Evolutionary conservation across 1,140 invertebrate genomes (phyloP), one percentile per base, ranked within the genome.

Genomic region (Wiebesia pumilae): DNA sequence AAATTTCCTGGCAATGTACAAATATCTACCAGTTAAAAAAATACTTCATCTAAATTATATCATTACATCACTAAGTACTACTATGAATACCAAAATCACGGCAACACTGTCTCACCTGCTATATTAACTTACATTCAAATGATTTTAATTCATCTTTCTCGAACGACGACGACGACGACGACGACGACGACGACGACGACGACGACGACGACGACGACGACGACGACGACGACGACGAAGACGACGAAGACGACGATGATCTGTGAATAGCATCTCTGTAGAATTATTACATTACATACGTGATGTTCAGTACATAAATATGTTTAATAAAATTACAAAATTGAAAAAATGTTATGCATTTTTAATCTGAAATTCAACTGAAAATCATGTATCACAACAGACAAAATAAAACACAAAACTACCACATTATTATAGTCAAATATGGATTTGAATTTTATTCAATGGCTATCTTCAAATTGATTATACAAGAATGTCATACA

Each of bases 391-490:
- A 84, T 79, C 6, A 47, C 47, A 67, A 33, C 30, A 65, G 16
- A 67, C 90, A 88, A 92, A 93, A 93, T 93, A 93, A 93, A 93
- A 92, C 89, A 90, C 91, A 93, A 89, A 89, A 92, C 90, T 90
- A 91, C 89, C 91, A 85, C 83, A 84, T 90, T 85, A 91, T 89
- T 90, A 84, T 92, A 90, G 89, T 92, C 90, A 93, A 93, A 93
- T 91, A 80, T 92, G 91, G 88, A 93, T 92, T 90, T 91, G 91
- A 91, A 91, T 91, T 93, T 93, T 93, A 93, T 93, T 93, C 91
- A 93, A 91, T 93, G 88, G 89, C 91, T 91, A 90, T 93, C 89
- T 91, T 91, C 90, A 88, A 92, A 89, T 89, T 91, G 90, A 90
- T 93, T 93, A 93, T 92, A 93, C 93, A 93, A 91, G 91, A 92